Base-by-base conservation (phyloP, 1,140 invertebrate species). In the Fopius arisanus region DNA sequence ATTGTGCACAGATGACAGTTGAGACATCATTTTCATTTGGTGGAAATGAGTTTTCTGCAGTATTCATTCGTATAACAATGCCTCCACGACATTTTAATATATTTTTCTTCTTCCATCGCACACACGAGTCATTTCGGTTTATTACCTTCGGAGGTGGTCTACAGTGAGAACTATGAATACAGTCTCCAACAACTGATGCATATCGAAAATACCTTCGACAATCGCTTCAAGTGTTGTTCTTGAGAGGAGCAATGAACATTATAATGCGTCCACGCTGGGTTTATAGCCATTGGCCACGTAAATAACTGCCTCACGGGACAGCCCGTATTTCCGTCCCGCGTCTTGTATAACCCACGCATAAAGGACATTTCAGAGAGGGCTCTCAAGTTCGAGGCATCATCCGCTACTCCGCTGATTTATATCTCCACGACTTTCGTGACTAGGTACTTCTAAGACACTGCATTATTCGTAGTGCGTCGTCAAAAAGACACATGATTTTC, bases 1-100 rank as follows among this genome's bases (percentile, higher is more conserved):
- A 65, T 72, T 67, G 54, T 65, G 21, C 14, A 48, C 19, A 29
- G 33, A 74, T 77, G 73, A 77, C 75, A 74, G 41, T 66, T 68
- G 31, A 71, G 43, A 68, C 68, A 72, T 71, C 63, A 72, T 74
- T 74, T 77, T 65, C 69, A 65, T 14, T 62, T 12, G 3, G 31
- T 67, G 67, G 10, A 70, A 67, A 70, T 74, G 54, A 74, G 66
- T 69, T 69, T 74, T 73, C 54, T n/a, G n/a, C 3, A 33, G 28
- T 33, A 26, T 59, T 59, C 54, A 26, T 21, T 59, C 23, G 43
- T 59, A n/a, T 6, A 12, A 59, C 21, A 59, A 26, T 59, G 54
- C 43, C 26, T 26, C 21, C 23, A 59, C 10, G 54, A 28, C 23
- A 26, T 23, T 23, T 59, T 59, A 59, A 59, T 59, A 59, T 59